These are phyloP conservation scores for Pteruthius melanotis DNA, from an alignment of 2,113 vertebrate genomes.

Conservation along the genomic window DNA sequence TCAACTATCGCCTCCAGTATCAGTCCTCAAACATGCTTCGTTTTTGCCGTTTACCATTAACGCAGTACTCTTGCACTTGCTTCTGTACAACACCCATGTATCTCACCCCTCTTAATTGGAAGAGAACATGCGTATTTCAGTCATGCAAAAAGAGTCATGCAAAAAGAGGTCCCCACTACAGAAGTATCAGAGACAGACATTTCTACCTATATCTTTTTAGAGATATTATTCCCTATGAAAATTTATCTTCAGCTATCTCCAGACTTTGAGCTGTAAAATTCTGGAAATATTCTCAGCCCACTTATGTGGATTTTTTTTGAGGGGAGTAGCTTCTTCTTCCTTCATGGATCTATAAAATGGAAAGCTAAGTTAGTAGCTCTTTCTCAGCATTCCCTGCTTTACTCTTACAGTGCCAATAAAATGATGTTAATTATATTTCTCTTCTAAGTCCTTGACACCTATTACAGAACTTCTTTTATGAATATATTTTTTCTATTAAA, in stretches of 20 bases:
- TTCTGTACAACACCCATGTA: neutral
- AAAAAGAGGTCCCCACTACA: neutral
- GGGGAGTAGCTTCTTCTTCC: neutral
- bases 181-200: neutral
- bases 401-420: slow-evolving; percentile 6
- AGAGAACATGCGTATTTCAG: neutral
- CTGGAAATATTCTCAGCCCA: neutral
- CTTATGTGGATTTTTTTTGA: neutral
- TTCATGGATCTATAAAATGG: neutral
- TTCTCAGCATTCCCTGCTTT: neutral
- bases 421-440: slow-evolving; percentile 38
- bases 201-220: neutral
- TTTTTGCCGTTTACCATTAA: neutral
- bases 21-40: neutral
- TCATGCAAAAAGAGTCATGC: neutral
- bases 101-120: neutral
- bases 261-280: neutral
- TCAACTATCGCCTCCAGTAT: neutral
- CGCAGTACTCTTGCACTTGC: neutral
- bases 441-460: slow-evolving; percentile 39
- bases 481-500: slow-evolving; percentile 34
- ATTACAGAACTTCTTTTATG: slow-evolving; percentile 40
- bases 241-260: neutral
- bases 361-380: neutral
- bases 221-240: neutral